Base-by-base conservation (phyloP, 2,888 invertebrate genomes). In the Netelia inedita region DNA sequence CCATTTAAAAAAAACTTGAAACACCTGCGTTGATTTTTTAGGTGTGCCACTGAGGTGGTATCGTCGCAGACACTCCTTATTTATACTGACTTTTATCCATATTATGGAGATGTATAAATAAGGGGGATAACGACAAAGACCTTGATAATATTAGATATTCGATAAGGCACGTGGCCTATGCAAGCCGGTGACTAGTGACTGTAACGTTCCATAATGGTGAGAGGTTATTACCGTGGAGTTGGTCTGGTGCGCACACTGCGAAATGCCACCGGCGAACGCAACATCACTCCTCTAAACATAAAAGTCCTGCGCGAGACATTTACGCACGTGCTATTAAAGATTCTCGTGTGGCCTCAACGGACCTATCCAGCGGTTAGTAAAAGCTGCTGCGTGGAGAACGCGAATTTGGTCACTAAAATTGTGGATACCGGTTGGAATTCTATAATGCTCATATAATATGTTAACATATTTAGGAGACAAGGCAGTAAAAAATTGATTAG, bases 261-360 rank as follows among this genome's bases (percentile, higher is more conserved):
- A 83, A 75, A 82, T 69, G 53, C 81, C 80, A 85, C 85, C 83
- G 82, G 79, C 73, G 75, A 19, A 69, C 19, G 41, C 14, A 53
- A 43, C 78, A 68, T 35, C 35, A 85, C 63, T 79, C 78, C 82
- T 11, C 66, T 88, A 78, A 80, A 68, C 86, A 85, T 85, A 87
- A 86, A 87, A 87, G 88, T 80, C 76, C 78, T 59, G 55, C 61
- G 28, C 41, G 53, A 63, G 61, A 41, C 75, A 53, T 74, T 74
- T 57, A 61, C 74, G 69, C 83, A 72, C 75, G 79, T 75, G 79
- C 63, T 35, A 28, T 23, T 28, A 35, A 50, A 11, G 61, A 84
- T 80, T 61, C 72, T 68, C 63, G 63, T 23, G 28, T 9, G 21
- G 53, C 61, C 23, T 53, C 43, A 59, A 80, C 72, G 66, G 72